Evolutionary conservation across 2,113 vertebrate species (phyloP).

Genomic region (Picathartes gymnocephalus): DNA sequence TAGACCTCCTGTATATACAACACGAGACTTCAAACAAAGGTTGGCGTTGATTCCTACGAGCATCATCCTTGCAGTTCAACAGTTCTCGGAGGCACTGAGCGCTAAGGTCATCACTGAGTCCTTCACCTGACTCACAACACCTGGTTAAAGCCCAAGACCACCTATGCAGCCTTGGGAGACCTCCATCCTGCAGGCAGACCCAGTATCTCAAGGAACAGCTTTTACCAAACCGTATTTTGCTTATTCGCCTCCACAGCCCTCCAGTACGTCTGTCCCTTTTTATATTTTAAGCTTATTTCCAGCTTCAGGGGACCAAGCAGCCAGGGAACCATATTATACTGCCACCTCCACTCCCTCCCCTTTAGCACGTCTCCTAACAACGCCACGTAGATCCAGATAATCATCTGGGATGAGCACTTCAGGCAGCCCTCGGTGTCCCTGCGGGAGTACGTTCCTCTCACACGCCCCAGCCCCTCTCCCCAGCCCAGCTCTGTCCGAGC

Average conservation of each 20-base stretch:
- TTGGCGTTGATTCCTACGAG: neutral
- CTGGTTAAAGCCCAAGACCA: neutral
- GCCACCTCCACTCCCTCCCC: neutral
- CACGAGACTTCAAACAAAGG: slow-evolving; percentile 29
- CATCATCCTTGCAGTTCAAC: neutral
- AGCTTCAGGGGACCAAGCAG: neutral
- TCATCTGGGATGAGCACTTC: neutral
- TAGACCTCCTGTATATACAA: neutral
- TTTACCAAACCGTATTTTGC: neutral
- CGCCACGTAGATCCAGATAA: neutral
- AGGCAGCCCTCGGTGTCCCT: neutral
- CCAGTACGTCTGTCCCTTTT: neutral
- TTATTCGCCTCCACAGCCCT: neutral
- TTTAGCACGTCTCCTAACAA: slow-evolving; percentile 32
- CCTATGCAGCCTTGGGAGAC: neutral
- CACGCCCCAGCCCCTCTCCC: neutral
- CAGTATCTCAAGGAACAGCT: neutral
- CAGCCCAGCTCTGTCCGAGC: neutral
- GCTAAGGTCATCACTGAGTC: neutral
- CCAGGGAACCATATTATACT: slow-evolving; percentile 19
- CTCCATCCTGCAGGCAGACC: neutral
- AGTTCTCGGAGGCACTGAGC: neutral
- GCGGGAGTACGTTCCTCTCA: neutral
- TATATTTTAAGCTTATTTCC: neutral
- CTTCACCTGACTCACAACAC: slow-evolving; percentile 9